These are phyloP conservation scores for Odontocerum albicorne DNA, from an alignment of 2,888 invertebrate genomes.

Conservation along the genomic window DNA sequence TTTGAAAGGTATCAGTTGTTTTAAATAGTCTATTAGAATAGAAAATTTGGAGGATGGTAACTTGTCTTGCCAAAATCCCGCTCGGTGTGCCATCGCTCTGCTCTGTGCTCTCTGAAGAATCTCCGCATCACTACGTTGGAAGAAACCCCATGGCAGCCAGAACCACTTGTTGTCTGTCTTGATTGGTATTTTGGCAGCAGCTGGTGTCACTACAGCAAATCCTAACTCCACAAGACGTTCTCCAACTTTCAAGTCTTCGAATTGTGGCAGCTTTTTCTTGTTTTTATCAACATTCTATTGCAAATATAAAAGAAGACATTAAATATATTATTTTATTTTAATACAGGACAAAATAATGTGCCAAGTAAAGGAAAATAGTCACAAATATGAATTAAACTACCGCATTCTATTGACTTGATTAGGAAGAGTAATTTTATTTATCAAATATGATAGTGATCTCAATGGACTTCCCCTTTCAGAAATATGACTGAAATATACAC, in stretches of 20 bases:
- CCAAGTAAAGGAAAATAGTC: too few relatives aligned
- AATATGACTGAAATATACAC: too few relatives aligned
- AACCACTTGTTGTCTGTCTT: conserved; percentile 17
- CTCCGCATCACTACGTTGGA: conserved; percentile 50
- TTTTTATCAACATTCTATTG: too few relatives aligned
- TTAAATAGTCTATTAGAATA: conserved; percentile 3
- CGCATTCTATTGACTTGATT: too few relatives aligned
- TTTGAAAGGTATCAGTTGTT: conserved; percentile 11
- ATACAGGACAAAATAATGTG: too few relatives aligned
- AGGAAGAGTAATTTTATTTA: too few relatives aligned
- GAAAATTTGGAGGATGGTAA: conserved; percentile 44
- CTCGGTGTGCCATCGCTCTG: conserved; percentile 47
- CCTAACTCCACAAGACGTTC: conserved; percentile 54
- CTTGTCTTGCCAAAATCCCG: conserved; percentile 53
- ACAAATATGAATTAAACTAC: too few relatives aligned
- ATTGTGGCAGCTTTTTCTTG: conserved; percentile 13
- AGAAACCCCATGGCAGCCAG: conserved; percentile 40
- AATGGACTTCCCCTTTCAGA: too few relatives aligned
- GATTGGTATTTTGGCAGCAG: conserved; percentile 26
- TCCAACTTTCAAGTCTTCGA: conserved; percentile 46
- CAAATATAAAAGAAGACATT: too few relatives aligned
- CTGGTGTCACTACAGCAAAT: conserved; percentile 48
- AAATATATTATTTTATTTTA: too few relatives aligned
- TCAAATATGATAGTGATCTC: too few relatives aligned
- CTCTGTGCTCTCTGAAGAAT: conserved; percentile 48